Conservation (phyloP, 2,113 vertebrate genomes). For the Saiga tatarica region DNA sequence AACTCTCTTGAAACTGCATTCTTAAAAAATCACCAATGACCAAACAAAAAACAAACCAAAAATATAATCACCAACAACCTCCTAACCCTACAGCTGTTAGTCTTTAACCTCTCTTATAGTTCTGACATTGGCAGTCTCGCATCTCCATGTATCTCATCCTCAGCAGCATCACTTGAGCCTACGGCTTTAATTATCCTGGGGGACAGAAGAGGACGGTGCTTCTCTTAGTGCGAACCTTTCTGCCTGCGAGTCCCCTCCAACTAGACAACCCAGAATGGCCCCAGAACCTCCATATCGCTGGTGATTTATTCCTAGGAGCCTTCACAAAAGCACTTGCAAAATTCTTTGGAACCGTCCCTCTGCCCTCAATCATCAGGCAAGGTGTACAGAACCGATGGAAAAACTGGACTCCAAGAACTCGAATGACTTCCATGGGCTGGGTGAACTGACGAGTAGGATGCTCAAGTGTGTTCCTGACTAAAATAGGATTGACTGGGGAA, state of each 20-base stretch:
- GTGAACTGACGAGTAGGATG: not conserved
- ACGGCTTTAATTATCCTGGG: rapidly evolving
- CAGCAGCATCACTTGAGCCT: not conserved
- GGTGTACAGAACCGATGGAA: not conserved
- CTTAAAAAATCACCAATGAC: not conserved
- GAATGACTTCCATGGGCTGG: not conserved
- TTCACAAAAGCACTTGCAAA: not conserved
- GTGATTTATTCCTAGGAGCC: not conserved
- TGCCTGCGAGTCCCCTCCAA: no score
- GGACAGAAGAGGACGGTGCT: rapidly evolving
- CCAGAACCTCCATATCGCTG: not conserved
- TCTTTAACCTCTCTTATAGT: not conserved
- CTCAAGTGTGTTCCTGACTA: not conserved
- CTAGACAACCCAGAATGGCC: not conserved
- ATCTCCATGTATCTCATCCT: not conserved
- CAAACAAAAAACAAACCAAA: not conserved
- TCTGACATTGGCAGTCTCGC: not conserved
- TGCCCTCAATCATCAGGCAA: not conserved
- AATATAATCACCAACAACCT: not conserved
- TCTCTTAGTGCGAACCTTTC: not conserved
- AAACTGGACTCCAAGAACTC: not conserved
- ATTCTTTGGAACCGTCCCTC: not conserved
- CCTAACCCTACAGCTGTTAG: not conserved
- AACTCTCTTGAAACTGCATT: not conserved
- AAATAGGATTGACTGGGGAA: not conserved